Base-by-base conservation (phyloP, 2,113 vertebrate genomes). In the Chlorodrepanis virens region DNA sequence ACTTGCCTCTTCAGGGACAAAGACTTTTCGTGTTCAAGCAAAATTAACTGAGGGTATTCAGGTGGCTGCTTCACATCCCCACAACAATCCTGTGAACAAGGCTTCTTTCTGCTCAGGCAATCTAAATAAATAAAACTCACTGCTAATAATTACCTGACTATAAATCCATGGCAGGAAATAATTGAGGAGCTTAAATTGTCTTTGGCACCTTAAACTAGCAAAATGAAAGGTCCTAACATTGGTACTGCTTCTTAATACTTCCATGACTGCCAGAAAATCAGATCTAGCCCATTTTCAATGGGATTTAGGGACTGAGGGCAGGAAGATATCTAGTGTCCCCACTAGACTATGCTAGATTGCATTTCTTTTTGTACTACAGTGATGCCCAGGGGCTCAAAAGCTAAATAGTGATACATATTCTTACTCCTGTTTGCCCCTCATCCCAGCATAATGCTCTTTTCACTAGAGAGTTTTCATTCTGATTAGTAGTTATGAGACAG, bases 131-230 rank as follows among this genome's bases (percentile, higher is more conserved):
- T 74, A 88, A 69, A 93, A 50, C 9, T 61, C 39, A 45, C 11
- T 80, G 54, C 25, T 94, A 90, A 83, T 90, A 83, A 95, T 88
- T 88, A 83, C 35, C n/a, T 88, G 33, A 53, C 60, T 76, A 78
- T 71, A 90, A 90, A 70, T 54, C 80, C 25, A 35, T 37, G 47
- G 25, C n/a, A 88, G 54, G 37, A 92, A 96, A 90, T 88, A 94
- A 86, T 6, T 57, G 5, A 81, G 42, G 18, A 50, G 24, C 10
- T 80, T 35, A 70, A 63, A 93, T 86, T 70, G 35, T 19, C 35
- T 81, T 90, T 69, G 49, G 39, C 49, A 22, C n/a, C 45, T 72
- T 22, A 57, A 54, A 53, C 31, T 39, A 88, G 37, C 17, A 74
- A 90, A 86, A 65, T 21, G 6, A 74, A 83, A 88, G 42, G 21